Conservation (phyloP, 2,113 vertebrate species). For the Thalassoma bifasciatum region DNA sequence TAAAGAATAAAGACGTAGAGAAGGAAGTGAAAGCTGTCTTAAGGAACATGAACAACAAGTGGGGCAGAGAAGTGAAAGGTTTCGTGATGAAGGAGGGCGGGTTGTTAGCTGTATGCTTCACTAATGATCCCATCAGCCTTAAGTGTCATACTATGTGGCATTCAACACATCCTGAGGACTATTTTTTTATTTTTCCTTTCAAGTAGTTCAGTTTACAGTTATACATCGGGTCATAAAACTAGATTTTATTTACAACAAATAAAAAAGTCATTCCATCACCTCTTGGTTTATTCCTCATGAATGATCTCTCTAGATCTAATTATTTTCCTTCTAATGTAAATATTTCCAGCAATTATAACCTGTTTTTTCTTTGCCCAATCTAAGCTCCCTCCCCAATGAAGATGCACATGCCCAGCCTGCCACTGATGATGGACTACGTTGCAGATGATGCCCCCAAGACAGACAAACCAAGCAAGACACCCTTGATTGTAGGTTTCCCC, state of each 20-base stretch:
- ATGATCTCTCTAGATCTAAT: background rate
- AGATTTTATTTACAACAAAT: too few relatives aligned
- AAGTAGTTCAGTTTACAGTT: too few relatives aligned
- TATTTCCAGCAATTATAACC: background rate
- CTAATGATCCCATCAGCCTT: too few relatives aligned
- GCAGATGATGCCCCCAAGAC: background rate
- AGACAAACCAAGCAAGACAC: slow-evolving; percentile 22
- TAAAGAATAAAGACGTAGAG: background rate
- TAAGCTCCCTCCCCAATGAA: slow-evolving; percentile 59
- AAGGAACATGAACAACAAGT: slow-evolving; percentile 23
- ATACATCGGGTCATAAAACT: too few relatives aligned
- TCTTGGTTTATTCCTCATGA: too few relatives aligned
- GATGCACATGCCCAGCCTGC: slow-evolving; percentile 78
- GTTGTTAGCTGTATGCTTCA: background rate
- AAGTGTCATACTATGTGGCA: too few relatives aligned
- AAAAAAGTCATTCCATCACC: too few relatives aligned
- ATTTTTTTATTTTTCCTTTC: too few relatives aligned
- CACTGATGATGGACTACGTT: slow-evolving; percentile 72
- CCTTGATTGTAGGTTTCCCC: slow-evolving; percentile 65
- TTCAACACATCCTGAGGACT: too few relatives aligned
- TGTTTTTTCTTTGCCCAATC: background rate
- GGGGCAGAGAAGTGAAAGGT: background rate
- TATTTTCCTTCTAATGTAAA: background rate
- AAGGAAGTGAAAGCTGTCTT: slow-evolving; percentile 43
- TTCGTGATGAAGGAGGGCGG: background rate